Evolutionary conservation across 2,888 invertebrate species (phyloP).

Genomic region (Cerastis leucographa): DNA sequence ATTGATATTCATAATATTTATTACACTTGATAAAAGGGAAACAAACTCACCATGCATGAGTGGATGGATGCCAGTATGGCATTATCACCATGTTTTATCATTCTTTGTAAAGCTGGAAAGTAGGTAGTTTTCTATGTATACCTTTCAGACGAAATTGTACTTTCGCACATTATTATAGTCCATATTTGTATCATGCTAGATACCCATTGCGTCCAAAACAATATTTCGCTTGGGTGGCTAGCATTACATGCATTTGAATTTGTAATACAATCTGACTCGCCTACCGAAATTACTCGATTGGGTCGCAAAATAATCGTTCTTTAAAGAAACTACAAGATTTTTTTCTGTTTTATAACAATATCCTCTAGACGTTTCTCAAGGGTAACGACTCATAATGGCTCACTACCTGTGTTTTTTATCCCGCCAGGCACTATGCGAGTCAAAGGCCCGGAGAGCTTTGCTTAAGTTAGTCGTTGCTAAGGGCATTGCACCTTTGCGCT

Average conservation of each 20-base stretch:
- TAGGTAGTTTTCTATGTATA: not conserved
- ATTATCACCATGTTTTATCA: conserved; percentile 10
- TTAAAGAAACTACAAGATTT: conserved; percentile 37
- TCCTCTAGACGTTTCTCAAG: conserved; percentile 87
- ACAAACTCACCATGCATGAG: conserved; percentile 6
- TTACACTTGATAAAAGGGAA: conserved; percentile 20
- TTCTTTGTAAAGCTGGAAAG: not conserved
- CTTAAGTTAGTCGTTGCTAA: conserved; percentile 84
- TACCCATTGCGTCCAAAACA: not conserved
- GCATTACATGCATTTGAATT: conserved; percentile 36
- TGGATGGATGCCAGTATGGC: not conserved
- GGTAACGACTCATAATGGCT: conserved; percentile 86
- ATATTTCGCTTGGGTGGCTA: conserved; percentile 12
- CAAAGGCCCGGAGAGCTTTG: conserved; percentile 87
- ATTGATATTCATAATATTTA: conserved; percentile 35
- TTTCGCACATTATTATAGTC: conserved; percentile 25
- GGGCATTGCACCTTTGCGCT: conserved; percentile 89
- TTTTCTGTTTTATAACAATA: conserved; percentile 71
- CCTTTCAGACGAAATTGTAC: conserved; percentile 9
- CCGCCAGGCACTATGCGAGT: conserved; percentile 81
- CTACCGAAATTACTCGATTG: conserved; percentile 13
- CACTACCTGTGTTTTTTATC: conserved; percentile 89
- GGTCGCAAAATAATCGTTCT: conserved; percentile 47
- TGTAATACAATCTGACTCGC: conserved; percentile 8
- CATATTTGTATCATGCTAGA: conserved; percentile 26